A percentile compares a stretch with the other conserved stretches of the same genome.
Conservation (phyloP, 2,113 vertebrate species). For the Sitta europaea region DNA sequence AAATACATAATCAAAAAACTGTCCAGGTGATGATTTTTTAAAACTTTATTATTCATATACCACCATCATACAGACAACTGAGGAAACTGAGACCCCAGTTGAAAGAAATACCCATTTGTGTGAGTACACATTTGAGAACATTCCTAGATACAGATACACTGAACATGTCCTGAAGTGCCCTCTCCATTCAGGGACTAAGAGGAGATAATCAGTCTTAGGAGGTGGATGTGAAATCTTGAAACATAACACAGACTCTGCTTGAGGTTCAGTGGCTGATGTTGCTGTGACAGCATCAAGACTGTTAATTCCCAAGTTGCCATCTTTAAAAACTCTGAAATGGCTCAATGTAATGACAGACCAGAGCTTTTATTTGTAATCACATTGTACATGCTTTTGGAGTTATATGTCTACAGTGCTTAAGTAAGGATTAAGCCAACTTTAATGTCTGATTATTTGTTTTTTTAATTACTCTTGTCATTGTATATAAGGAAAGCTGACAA, state of each 20-base stretch:
- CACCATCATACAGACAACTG: slow-evolving; percentile 19
- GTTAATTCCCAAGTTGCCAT: not conserved
- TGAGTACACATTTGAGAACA: not conserved
- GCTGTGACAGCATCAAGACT: not conserved
- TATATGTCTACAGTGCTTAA: not conserved
- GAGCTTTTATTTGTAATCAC: slow-evolving; percentile 4
- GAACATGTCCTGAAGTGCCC: not conserved
- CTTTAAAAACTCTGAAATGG: not conserved
- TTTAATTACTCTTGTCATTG: not conserved
- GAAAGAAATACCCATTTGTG: not conserved
- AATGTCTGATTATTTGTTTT: slow-evolving; percentile 36
- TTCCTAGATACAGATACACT: not conserved
- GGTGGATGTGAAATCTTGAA: not conserved
- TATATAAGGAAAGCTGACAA: not conserved
- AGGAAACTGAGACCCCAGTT: not conserved
- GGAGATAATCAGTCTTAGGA: not conserved
- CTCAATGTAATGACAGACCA: not conserved
- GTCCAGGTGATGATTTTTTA: not conserved
- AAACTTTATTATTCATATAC: not conserved
- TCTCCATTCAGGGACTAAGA: slow-evolving; percentile 37
- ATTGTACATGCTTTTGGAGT: not conserved
- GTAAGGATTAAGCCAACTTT: not conserved
- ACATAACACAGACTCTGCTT: not conserved
- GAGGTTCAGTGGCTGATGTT: not conserved
- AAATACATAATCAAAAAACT: not conserved